Conservation (phyloP, 2,888 invertebrate species). For the Tachina fera region DNA sequence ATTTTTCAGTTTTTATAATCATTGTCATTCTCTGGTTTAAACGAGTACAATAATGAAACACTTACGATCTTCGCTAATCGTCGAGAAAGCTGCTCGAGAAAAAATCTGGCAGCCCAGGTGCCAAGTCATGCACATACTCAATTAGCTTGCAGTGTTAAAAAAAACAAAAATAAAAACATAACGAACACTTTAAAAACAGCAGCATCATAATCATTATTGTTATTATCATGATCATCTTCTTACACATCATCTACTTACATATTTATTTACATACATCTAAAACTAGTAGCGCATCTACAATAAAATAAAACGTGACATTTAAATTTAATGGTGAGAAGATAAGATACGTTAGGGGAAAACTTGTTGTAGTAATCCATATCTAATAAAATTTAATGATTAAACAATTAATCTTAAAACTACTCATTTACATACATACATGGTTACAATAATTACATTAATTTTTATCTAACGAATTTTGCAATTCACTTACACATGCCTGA, state of each 20-base stretch:
- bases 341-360: neutral
- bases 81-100: too few relatives aligned
- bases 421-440: neutral
- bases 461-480: neutral
- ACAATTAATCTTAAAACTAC: slow-evolving; percentile 7
- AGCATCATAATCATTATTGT: neutral
- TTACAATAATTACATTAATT: neutral
- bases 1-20: too few relatives aligned
- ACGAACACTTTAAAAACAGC: slow-evolving; percentile 19
- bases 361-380: neutral
- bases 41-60: too few relatives aligned
- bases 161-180: slow-evolving; percentile 14
- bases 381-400: neutral
- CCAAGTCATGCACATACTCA: neutral
- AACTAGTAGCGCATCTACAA: neutral
- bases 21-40: too few relatives aligned
- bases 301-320: neutral
- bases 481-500: neutral
- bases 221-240: neutral
- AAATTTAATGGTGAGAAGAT: too few relatives aligned
- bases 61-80: too few relatives aligned
- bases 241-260: neutral
- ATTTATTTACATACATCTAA: neutral
- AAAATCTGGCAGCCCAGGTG: too few relatives aligned
- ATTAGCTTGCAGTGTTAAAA: slow-evolving; percentile 8